phyloP scores from a whole-genome alignment of 1,140 invertebrate species.

The Scaptomyza hsui region DNA sequence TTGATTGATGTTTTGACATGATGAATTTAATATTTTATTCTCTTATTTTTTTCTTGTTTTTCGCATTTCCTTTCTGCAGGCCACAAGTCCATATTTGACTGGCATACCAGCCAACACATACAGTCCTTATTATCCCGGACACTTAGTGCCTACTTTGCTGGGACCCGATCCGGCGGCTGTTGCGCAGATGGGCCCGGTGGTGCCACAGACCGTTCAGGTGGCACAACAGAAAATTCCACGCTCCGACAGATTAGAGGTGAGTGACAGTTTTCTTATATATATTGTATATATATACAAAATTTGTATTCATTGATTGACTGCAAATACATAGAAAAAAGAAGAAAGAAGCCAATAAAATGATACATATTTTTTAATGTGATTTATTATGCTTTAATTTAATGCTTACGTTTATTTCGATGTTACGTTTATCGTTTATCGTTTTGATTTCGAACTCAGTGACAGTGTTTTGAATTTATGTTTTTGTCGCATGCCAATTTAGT shows the following conservation, averaged over 20 bases:
- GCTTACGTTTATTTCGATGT: conserved; percentile 48
- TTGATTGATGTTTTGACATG: conserved; percentile 56
- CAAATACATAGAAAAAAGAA: not conserved
- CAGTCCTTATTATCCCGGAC: conserved; percentile 94
- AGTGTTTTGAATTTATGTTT: conserved; percentile 30
- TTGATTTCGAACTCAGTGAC: conserved; percentile 28
- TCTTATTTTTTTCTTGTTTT: conserved; percentile 7
- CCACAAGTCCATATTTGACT: conserved; percentile 94
- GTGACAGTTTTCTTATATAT: conserved; percentile 63
- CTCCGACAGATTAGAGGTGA: conserved; percentile 98
- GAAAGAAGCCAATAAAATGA: conserved; percentile 31
- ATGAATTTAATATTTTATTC: conserved; percentile 9
- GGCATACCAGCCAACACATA: conserved; percentile 93
- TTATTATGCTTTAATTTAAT: conserved; percentile 36
- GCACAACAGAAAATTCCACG: conserved; percentile 96
- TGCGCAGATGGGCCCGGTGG: conserved; percentile 89
- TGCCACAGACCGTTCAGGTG: conserved; percentile 91
- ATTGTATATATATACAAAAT: conserved; percentile 1
- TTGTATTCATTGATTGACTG: conserved; percentile 33
- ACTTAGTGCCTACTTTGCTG: conserved; percentile 93
- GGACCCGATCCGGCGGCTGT: conserved; percentile 92
- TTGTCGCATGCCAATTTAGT: conserved; percentile 53
- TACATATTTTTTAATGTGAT: conserved; percentile 5
- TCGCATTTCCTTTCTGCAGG: conserved; percentile 87
- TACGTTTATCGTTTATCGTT: conserved; percentile 35